These are phyloP conservation scores for Saturnia pavonia DNA, from an alignment of 2,888 invertebrate genomes.

Conservation along the genomic window DNA sequence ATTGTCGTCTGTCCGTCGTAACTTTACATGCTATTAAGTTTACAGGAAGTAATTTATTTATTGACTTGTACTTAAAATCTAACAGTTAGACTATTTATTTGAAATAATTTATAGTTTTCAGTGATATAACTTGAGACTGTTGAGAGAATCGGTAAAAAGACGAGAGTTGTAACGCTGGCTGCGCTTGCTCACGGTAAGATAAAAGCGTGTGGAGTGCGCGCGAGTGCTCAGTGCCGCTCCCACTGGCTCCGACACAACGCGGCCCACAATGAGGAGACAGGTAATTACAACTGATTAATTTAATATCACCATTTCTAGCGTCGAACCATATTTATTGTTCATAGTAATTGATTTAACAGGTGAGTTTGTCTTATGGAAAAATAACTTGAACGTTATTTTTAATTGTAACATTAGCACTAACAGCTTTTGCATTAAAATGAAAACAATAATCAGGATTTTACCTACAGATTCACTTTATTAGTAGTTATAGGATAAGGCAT, in stretches of 20 bases:
- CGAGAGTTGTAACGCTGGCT: constrained; percentile 33
- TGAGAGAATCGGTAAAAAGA: constrained; percentile 41
- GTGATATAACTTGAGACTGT: constrained; percentile 54
- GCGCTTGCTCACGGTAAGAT: constrained; percentile 48
- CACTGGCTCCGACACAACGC: constrained; percentile 56
- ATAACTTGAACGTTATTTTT: background rate
- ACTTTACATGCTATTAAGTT: constrained; percentile 14
- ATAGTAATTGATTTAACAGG: background rate
- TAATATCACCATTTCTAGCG: background rate
- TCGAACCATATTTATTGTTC: background rate
- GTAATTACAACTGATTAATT: constrained; percentile 44
- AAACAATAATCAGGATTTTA: background rate
- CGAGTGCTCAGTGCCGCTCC: constrained; percentile 66
- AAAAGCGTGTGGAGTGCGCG: constrained; percentile 59
- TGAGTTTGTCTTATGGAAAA: background rate
- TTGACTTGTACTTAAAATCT: constrained; percentile 38
- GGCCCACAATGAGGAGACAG: constrained; percentile 69
- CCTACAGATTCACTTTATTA: background rate
- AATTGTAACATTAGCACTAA: background rate
- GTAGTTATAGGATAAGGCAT: background rate
- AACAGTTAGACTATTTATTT: constrained; percentile 15
- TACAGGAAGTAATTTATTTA: constrained; percentile 46
- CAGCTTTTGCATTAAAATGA: background rate
- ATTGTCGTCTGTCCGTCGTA: constrained; percentile 33
- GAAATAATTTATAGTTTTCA: constrained; percentile 32